Percentiles rank a stretch among this genome's conserved stretches.
Evolutionary conservation across 2,113 vertebrate species (phyloP).

Genomic region (Anhinga anhinga): DNA sequence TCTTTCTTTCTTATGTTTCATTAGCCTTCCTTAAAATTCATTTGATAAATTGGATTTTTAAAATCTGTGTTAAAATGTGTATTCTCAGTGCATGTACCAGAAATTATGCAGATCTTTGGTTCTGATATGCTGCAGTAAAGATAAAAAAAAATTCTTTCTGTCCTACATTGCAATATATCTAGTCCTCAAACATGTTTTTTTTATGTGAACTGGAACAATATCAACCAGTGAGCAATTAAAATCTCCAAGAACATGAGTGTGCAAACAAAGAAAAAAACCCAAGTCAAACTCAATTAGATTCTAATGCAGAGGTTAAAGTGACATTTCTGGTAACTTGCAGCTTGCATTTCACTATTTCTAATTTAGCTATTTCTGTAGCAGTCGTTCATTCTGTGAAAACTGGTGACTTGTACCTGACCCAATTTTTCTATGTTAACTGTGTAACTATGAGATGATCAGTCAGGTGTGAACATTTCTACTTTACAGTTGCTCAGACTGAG

Average conservation of each 20-base stretch:
- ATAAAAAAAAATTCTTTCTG: neutral
- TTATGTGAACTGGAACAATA: neutral
- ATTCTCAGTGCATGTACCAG: neutral
- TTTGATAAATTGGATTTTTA: neutral
- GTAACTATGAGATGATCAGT: neutral
- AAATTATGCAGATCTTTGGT: neutral
- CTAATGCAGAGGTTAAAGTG: neutral
- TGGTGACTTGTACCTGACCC: neutral
- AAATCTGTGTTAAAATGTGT: neutral
- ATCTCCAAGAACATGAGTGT: neutral
- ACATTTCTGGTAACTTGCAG: neutral
- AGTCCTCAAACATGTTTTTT: neutral
- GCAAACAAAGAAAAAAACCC: neutral
- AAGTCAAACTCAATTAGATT: neutral
- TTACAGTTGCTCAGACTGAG: neutral
- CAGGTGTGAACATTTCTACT: neutral
- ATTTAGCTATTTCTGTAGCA: neutral
- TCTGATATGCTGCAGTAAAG: neutral
- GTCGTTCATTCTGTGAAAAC: neutral
- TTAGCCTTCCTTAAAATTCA: neutral
- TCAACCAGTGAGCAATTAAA: neutral
- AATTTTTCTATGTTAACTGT: neutral
- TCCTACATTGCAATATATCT: neutral
- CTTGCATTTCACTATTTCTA: neutral
- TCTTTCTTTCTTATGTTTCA: neutral